Evolutionary conservation across 2,888 invertebrate genomes (phyloP).

Genomic region (Zootermopsis nevadensis): DNA sequence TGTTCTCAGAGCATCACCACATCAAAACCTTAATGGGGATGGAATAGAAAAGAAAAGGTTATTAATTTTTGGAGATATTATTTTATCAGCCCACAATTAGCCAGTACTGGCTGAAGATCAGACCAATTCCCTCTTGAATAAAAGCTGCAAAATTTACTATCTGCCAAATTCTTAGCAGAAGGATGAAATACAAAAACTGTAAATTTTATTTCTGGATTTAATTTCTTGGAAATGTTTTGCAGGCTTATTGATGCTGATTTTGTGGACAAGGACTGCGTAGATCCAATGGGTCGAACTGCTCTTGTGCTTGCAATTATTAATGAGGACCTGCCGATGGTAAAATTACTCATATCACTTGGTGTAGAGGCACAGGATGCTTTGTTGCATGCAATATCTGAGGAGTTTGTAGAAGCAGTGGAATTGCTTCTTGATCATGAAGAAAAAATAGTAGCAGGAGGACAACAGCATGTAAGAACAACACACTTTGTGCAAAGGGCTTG

Average conservation of each 20-base stretch:
- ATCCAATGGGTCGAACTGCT: constrained; percentile 30
- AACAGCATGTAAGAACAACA: background rate
- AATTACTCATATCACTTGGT: background rate
- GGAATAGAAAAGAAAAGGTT: too few relatives aligned
- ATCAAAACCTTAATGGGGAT: too few relatives aligned
- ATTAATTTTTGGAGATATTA: too few relatives aligned
- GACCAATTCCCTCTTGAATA: too few relatives aligned
- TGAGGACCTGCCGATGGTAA: constrained; percentile 26
- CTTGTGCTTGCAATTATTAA: constrained; percentile 24
- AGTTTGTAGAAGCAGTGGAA: constrained; percentile 37
- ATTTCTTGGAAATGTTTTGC: background rate
- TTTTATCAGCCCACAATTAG: too few relatives aligned
- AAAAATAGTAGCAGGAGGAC: background rate
- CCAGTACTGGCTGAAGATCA: too few relatives aligned
- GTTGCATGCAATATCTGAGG: constrained; percentile 23
- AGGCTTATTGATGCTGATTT: background rate
- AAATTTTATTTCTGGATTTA: background rate
- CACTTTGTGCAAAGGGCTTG: background rate
- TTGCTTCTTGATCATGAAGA: constrained; percentile 23
- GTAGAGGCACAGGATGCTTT: constrained; percentile 28
- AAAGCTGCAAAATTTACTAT: too few relatives aligned
- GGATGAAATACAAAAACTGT: background rate
- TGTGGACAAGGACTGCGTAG: constrained; percentile 28
- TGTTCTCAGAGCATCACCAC: too few relatives aligned
- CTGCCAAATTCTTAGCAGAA: too few relatives aligned